Percentiles rank a stretch among this genome's conserved stretches.
These are phyloP conservation scores for Fistularia commersonii DNA, from an alignment of 2,797 vertebrate species.

Conservation along the genomic window DNA sequence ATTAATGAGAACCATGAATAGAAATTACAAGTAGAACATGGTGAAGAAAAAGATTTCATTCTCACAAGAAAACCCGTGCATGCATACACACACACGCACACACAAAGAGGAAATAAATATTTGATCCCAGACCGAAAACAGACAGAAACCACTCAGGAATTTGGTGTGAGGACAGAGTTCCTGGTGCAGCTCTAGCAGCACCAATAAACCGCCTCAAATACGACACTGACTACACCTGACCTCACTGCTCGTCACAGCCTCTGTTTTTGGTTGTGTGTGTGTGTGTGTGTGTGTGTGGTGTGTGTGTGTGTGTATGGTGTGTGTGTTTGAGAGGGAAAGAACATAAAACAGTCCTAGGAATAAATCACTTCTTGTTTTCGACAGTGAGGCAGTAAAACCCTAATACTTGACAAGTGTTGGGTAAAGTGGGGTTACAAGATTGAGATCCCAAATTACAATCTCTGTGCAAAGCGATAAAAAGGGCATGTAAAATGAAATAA, in stretches of 20 bases:
- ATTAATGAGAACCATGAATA: too few relatives aligned
- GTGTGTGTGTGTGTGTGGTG: too few relatives aligned
- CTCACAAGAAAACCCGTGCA: background rate
- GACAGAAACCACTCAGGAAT: constrained; percentile 29
- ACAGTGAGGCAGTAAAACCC: constrained; percentile 36
- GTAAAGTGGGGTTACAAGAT: constrained; percentile 31
- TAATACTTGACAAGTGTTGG: constrained; percentile 56
- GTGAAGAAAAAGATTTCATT: background rate
- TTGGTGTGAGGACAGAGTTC: constrained; percentile 33
- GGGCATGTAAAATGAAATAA: background rate
- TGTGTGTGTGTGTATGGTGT: too few relatives aligned
- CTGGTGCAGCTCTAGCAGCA: constrained; percentile 34
- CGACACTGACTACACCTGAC: too few relatives aligned
- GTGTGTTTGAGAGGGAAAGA: too few relatives aligned
- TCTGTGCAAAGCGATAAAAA: too few relatives aligned
- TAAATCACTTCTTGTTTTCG: too few relatives aligned
- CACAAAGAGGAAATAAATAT: constrained; percentile 6
- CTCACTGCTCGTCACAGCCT: too few relatives aligned
- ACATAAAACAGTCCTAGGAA: too few relatives aligned
- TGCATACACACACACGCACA: constrained; percentile 6
- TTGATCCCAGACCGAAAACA: constrained; percentile 2
- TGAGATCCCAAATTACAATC: constrained; percentile 2
- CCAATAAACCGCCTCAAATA: constrained; percentile 7
- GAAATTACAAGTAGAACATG: background rate
- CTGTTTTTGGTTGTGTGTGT: too few relatives aligned